Base-by-base conservation (phyloP, 2,888 invertebrate species). In the Coleophora flavipennella region DNA sequence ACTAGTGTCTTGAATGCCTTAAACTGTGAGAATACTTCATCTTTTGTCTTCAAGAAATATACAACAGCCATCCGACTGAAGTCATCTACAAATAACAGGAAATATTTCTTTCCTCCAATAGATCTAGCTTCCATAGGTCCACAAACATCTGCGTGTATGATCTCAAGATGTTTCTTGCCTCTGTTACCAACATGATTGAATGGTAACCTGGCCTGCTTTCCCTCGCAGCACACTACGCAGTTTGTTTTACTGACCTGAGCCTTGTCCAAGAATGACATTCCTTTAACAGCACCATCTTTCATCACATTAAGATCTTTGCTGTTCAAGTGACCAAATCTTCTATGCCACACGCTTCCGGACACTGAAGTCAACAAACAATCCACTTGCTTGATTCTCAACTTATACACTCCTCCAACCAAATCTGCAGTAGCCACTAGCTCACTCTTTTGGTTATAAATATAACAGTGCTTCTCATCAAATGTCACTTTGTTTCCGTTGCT, bases 71-170 rank as follows among this genome's bases (percentile, higher is more conserved):
- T 37, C 13, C 34, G 37, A 6, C 32, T 36, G 27, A 35, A 46
- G 33, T 44, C 44, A 37, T 46, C 40, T 20, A 40, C 31, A 20
- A 44, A 46, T 8, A 42, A 40, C 13, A 46, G 14, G 36, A 37
- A 46, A 35, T 43, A 43, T 36, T 33, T 41, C 14, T 31, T 32
- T 31, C 40, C 43, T 37, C 36, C 33, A 1, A 31, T 27, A 12
- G 41, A 38, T 14, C 7, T 4, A 9, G 13, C n/a, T 28, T 43
- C 41, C 46, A 46, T 43, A 8, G 36, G 36, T 1, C 36, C 36
- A 36, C 31, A 36, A 13, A 37, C 3, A 31, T 36, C 36, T 3
- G 36, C 13, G n/a, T 36, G 36, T 14, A 36, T 13, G 2, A 36
- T 7, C 11, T 37, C 13, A 8, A 2, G 45, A 49, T 13, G 51